Evolutionary conservation across 1,140 invertebrate species (phyloP).

Genomic region (Drosophila ambigua): DNA sequence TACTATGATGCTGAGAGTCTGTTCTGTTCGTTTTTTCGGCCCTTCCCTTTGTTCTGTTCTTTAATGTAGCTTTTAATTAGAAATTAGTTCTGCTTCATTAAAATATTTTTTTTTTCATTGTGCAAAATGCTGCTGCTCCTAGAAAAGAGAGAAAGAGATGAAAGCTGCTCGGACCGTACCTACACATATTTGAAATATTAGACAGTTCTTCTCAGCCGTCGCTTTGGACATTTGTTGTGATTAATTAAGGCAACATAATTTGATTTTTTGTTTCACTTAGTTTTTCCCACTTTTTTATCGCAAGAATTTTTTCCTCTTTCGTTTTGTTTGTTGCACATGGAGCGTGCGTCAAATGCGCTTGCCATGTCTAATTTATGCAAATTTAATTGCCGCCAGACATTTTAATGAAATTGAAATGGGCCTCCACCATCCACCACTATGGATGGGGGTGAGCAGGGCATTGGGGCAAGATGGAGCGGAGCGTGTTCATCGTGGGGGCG

Average conservation of each 20-base stretch:
- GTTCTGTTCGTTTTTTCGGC: slow-evolving; percentile 12
- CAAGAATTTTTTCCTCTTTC: slow-evolving; percentile 21
- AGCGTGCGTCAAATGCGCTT: slow-evolving; percentile 41
- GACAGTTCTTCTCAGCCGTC: background rate
- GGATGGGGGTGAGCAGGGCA: background rate
- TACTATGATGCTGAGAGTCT: slow-evolving; percentile 15
- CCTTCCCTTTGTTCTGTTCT: slow-evolving; percentile 30
- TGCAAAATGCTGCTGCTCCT: slow-evolving; percentile 38
- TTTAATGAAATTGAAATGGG: slow-evolving; percentile 60
- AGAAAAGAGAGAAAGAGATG: no score
- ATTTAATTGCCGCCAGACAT: slow-evolving; percentile 71
- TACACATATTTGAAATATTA: background rate
- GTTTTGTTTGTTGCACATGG: slow-evolving; percentile 33
- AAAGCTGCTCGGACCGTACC: background rate
- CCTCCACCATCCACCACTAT: slow-evolving; percentile 1
- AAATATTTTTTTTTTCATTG: slow-evolving; percentile 35
- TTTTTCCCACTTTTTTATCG: slow-evolving; percentile 24
- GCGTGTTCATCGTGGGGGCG: background rate
- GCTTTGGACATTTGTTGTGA: slow-evolving; percentile 34
- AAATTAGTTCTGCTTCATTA: slow-evolving; percentile 66
- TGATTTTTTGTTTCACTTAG: slow-evolving; percentile 25
- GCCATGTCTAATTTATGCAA: slow-evolving; percentile 71
- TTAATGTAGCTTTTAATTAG: slow-evolving; percentile 67
- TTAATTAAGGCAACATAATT: slow-evolving; percentile 50
- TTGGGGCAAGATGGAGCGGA: background rate